phyloP scores from a whole-genome alignment of 2,797 vertebrate species.

The Pangasius sanitwongsei region DNA sequence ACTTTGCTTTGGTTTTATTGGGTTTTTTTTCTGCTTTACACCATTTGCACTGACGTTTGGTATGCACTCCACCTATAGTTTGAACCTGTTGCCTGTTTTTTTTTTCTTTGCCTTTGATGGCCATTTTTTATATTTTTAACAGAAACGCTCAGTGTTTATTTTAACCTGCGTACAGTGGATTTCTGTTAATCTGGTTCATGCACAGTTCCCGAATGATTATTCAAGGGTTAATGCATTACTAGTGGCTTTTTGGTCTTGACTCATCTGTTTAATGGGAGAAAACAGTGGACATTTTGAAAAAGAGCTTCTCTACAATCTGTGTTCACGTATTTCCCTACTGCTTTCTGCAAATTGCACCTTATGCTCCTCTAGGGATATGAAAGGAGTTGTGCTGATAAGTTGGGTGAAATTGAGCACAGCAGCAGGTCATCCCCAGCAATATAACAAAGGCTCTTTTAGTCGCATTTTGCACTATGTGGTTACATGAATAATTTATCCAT shows the following conservation, averaged over 20 bases:
- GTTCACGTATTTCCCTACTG: slow-evolving; percentile 34
- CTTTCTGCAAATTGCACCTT: slow-evolving; percentile 41
- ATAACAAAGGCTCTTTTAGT: slow-evolving; percentile 33
- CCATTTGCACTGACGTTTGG: neutral
- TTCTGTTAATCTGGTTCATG: neutral
- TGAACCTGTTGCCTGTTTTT: neutral
- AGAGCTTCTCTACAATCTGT: slow-evolving; percentile 17
- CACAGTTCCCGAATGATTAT: neutral
- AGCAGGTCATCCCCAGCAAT: slow-evolving; percentile 46
- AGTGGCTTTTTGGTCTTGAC: neutral
- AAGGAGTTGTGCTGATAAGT: slow-evolving; percentile 42
- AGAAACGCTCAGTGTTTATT: neutral
- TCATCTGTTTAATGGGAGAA: slow-evolving; percentile 1
- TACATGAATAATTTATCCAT: slow-evolving; percentile 40
- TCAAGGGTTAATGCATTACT: neutral
- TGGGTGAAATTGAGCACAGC: slow-evolving; percentile 44
- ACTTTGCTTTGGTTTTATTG: neutral
- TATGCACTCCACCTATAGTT: neutral
- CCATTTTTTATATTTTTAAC: neutral
- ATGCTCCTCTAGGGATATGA: slow-evolving; percentile 39
- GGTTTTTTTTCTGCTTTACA: neutral
- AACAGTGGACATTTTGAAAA: slow-evolving; percentile 13
- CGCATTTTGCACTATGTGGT: slow-evolving; percentile 34
- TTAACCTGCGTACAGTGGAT: neutral
- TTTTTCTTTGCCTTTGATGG: neutral